Percentiles rank a stretch among this genome's conserved stretches.
Evolutionary conservation across 2,888 invertebrate species (phyloP).

Genomic region (Amblyjoppa proteus): DNA sequence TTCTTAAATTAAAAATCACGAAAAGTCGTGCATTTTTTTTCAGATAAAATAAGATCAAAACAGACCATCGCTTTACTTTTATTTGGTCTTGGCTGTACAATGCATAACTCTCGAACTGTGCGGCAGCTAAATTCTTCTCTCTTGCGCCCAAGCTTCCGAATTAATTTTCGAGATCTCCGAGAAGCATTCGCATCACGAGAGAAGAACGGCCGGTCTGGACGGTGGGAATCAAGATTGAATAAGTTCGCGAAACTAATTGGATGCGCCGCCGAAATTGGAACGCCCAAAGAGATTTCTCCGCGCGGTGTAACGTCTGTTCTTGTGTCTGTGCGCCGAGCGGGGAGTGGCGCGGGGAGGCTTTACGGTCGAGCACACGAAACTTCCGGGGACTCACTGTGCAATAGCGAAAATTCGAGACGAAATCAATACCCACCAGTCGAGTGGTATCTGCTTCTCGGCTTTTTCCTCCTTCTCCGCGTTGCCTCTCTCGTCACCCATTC

Average conservation of each 20-base stretch:
- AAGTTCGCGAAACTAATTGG: slow-evolving; percentile 52
- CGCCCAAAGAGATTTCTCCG: neutral
- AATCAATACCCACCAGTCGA: slow-evolving; percentile 75
- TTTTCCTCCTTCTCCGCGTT: slow-evolving; percentile 37
- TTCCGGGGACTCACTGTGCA: slow-evolving; percentile 58
- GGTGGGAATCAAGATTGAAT: slow-evolving; percentile 36
- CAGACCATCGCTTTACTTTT: too few relatives aligned
- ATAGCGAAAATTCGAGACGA: slow-evolving; percentile 75
- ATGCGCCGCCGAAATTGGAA: slow-evolving; percentile 40
- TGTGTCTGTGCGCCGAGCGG: slow-evolving; percentile 17
- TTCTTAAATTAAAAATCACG: too few relatives aligned
- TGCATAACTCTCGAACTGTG: too few relatives aligned
- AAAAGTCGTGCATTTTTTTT: too few relatives aligned
- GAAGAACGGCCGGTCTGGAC: neutral
- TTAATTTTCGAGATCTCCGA: slow-evolving; percentile 25
- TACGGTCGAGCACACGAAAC: slow-evolving; percentile 37
- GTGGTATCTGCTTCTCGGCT: slow-evolving; percentile 42
- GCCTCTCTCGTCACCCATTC: slow-evolving; percentile 37
- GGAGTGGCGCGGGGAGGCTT: neutral
- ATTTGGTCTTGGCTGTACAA: too few relatives aligned
- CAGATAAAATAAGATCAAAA: too few relatives aligned
- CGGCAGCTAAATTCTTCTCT: too few relatives aligned
- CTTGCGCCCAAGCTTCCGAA: neutral
- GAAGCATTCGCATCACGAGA: neutral
- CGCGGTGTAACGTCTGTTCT: slow-evolving; percentile 11